Base-by-base conservation (phyloP, 2,888 invertebrate species). In the Coleophora flavipennella region DNA sequence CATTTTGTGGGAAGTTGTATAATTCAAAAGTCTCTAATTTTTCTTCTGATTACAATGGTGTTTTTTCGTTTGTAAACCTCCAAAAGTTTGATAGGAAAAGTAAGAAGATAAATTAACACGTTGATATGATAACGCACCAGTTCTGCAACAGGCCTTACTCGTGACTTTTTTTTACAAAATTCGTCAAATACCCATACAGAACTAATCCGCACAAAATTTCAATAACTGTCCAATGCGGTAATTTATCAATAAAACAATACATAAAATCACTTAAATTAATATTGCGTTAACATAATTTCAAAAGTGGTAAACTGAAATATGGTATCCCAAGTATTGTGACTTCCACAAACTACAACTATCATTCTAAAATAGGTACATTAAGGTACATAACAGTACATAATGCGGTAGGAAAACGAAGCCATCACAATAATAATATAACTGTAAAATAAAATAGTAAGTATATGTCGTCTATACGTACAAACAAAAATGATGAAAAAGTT, bases 51-150 rank as follows among this genome's bases (percentile, higher is more conserved):
- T 20, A 6, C 20, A 72, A 74, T 62, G 72, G 59, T 75, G 70
- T 73, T 66, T 73, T 62, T 67, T 69, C 66, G 49, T 60, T 75
- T 74, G 78, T 73, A 78, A 83, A 80, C 83, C 84, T 83, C 84
- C 84, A 70, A 72, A 84, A 84, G 84, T 84, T 83, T 84, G 83
- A 83, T 79, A 78, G 80, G 81, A 84, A 83, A 84, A 69, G 59
- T 46, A 84, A 79, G 55, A 48, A 51, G 71, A 62, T 34, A 35
- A 73, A 80, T 73, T 57, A 60, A 76, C n/a, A 62, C 53, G 47
- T 45, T 48, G 46, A 52, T 64, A 66, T 53, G 68, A 49, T 46
- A 44, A 57, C 61, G 51, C 45, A 44, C 41, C 56, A 53, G 61
- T 59, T 60, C 54, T 20, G 6, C 6, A 3, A 20, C 6, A 20